Evolutionary conservation across 2,797 vertebrate genomes (phyloP), one percentile per base, ranked within the genome.

Genomic region (Sebastes matsubarae): DNA sequence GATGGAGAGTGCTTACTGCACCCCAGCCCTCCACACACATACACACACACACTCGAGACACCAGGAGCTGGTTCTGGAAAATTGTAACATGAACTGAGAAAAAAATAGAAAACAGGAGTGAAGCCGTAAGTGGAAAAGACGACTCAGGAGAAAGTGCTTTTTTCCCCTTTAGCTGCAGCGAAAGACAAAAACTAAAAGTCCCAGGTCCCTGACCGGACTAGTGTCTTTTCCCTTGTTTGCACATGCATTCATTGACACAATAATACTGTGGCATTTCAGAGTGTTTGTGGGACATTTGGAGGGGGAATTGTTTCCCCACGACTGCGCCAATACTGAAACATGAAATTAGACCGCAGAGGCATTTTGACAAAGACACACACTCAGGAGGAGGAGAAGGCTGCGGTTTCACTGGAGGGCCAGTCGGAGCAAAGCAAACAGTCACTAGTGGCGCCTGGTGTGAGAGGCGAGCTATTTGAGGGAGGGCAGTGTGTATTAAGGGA

Each of bases 51-150:
- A 68, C 64, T 42, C 14, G 8, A 84, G 68, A 85, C 84, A 90
- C 80, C 82, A 86, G 72, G 72, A 92, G 79, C 85, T 87, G 67
- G 73, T 83, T 83, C 91, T 92, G 92, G 94, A 94, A 94, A 94
- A 89, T 80, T 91, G 84, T 72, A 93, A 90, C 86, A 83, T 55
- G 84, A 90, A 90, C 88, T 83, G 64, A 89, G 68, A 79, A 79
- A 88, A 80, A 84, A 75, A 84, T 75, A 86, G 57, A 75, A 85
- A 88, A 67, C 57, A 81, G 64, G 74, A 78, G 75, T 52, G 32
- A 84, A 79, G 75, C 83, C 30, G 61, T 77, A 89, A 93, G 86
- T 93, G 93, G 93, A 95, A 95, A 95, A 93, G 90, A 89, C 80
- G 67, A 92, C 80, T 86, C 88, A 86, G 91, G 82, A 90, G 66